These are phyloP conservation scores for Antheraea yamamai DNA, from an alignment of 2,888 invertebrate genomes.

Conservation along the genomic window DNA sequence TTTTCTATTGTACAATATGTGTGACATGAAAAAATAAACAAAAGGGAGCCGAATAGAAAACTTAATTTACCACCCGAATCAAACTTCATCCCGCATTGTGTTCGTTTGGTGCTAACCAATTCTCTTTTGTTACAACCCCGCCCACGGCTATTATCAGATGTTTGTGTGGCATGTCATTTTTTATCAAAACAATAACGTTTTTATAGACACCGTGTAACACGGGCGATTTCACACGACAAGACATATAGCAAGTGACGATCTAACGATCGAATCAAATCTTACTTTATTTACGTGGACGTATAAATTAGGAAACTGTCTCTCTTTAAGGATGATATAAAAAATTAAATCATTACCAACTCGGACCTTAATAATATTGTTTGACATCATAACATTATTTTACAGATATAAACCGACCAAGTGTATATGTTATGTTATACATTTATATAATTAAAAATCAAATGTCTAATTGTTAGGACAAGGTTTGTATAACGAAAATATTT, in stretches of 20 bases:
- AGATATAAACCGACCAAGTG: neutral
- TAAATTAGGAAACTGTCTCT: slow-evolving; percentile 44
- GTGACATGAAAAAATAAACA: slow-evolving; percentile 67
- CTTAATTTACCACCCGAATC: slow-evolving; percentile 80
- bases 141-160: slow-evolving; percentile 80
- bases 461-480: no score
- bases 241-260: slow-evolving; percentile 50
- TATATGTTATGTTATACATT: neutral
- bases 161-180: slow-evolving; percentile 77
- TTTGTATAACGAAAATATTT: no score
- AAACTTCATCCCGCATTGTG: slow-evolving; percentile 69
- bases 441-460: no score
- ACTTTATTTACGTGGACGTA: slow-evolving; percentile 57
- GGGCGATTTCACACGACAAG: slow-evolving; percentile 54
- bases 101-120: slow-evolving; percentile 75
- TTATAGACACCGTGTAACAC: slow-evolving; percentile 54
- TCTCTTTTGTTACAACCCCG: slow-evolving; percentile 73
- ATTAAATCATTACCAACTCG: neutral
- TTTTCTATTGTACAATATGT: slow-evolving; percentile 52
- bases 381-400: neutral
- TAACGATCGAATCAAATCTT: slow-evolving; percentile 56
- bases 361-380: neutral
- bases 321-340: neutral
- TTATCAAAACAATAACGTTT: slow-evolving; percentile 81
- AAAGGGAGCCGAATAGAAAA: slow-evolving; percentile 65